These are phyloP conservation scores for Contarinia nasturtii DNA, from an alignment of 1,140 invertebrate genomes.

Conservation along the genomic window DNA sequence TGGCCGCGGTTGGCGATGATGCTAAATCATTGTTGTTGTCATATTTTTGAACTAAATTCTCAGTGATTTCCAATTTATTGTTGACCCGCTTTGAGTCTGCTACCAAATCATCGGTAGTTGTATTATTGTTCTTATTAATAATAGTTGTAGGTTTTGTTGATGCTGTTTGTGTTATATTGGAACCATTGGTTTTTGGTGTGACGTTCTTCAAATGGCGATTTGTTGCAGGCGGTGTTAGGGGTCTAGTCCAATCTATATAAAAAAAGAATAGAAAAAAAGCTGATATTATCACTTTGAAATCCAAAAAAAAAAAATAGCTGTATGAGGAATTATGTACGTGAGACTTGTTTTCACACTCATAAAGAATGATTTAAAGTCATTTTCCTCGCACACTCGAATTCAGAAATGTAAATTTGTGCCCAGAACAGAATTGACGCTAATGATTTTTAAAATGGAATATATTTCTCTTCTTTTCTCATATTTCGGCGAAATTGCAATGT, in stretches of 20 bases:
- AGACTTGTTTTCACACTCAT: neutral
- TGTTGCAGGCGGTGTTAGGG: constrained; percentile 14
- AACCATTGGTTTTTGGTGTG: constrained; percentile 6
- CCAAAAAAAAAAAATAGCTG: neutral
- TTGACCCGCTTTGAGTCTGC: constrained; percentile 4
- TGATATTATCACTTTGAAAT: neutral
- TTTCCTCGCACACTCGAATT: too few relatives aligned
- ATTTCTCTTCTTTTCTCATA: too few relatives aligned
- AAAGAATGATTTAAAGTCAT: too few relatives aligned
- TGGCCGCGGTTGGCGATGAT: constrained; percentile 3
- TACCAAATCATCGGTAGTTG: constrained; percentile 12
- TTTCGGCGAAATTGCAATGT: too few relatives aligned
- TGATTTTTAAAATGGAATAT: too few relatives aligned
- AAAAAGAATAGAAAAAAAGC: neutral
- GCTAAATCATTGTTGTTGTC: constrained; percentile 3
- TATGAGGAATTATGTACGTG: too few relatives aligned
- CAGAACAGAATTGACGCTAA: too few relatives aligned
- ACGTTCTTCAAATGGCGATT: constrained; percentile 5
- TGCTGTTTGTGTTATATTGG: constrained; percentile 4
- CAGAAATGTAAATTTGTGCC: too few relatives aligned
- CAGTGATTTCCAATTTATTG: neutral
- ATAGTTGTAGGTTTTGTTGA: neutral
- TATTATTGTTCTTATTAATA: neutral
- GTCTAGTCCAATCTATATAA: constrained; percentile 14
- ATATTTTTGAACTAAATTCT: constrained; percentile 4